Conservation (phyloP, 2,888 invertebrate species). For the Cinara cedri region DNA sequence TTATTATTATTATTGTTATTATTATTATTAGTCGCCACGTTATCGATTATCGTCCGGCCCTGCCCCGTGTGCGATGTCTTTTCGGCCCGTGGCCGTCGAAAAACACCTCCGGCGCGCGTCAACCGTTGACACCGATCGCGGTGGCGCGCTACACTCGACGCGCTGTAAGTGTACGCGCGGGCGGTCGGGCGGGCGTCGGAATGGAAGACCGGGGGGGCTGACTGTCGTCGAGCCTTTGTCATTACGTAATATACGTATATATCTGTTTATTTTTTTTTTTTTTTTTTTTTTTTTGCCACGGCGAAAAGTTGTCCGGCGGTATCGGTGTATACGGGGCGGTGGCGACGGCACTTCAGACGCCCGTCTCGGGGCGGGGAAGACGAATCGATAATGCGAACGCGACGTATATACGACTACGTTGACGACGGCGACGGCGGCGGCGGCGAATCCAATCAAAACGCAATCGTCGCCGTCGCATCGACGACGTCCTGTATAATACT, state of each 20-base stretch:
- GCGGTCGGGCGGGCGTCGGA: background rate
- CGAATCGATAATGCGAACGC: constrained; percentile 16
- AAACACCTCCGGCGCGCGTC: no score
- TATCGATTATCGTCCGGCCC: no score
- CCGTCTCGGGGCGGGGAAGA: background rate
- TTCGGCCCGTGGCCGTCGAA: no score
- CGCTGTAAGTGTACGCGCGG: background rate
- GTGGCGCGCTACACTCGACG: background rate
- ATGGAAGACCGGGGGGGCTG: no score
- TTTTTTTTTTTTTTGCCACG: background rate
- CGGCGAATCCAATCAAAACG: constrained; percentile 15
- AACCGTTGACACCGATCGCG: no score
- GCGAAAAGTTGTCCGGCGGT: background rate
- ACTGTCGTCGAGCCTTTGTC: no score
- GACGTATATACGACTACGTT: background rate
- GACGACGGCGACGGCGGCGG: background rate
- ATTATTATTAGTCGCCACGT: no score
- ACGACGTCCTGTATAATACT: background rate
- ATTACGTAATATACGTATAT: constrained; percentile 5
- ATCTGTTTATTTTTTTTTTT: no score
- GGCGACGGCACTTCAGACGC: background rate
- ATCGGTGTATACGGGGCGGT: background rate
- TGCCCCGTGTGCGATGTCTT: no score
- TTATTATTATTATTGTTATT: no score
- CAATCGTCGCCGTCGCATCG: background rate